Base-by-base conservation (phyloP, 2,113 vertebrate genomes). In the Oreochromis niloticus region DNA sequence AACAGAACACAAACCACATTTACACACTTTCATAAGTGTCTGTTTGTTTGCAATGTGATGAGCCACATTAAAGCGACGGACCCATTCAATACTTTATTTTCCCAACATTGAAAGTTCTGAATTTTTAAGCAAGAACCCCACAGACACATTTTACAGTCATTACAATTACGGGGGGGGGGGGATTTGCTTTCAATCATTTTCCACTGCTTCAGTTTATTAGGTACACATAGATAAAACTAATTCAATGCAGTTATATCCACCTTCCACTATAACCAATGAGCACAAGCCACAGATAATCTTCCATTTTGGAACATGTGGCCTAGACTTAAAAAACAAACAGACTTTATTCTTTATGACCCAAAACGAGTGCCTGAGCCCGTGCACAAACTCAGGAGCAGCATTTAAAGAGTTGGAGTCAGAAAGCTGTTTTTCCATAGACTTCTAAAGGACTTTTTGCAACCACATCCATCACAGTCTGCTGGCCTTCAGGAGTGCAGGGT, bases 351-450 rank as follows among this genome's bases (percentile, higher is more conserved):
- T 63, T 2, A 7, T 63, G 59, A 63, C 17, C 9, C 30, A 6
- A 36, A 0, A 36, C 9, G 17, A 63, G 59, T 63, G 0, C n/a
- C 59, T 66, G 32, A 66, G 61, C 1, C 6, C 2, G 17, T 36
- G 61, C 61, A 66, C 17, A 66, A 66, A 36, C 61, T 36, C 61
- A 36, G 59, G 36, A 66, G 61, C 0, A n/a, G 1, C 61, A n/a
- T 63, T n/a, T 63, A 36, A 36, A 36, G 32, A 63, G 27, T 2
- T 59, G 0, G 27, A 32, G 59, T 0, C 59, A n/a, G 17, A 63
- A 63, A n/a, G 32, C 17, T 2, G 17, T 63, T 66, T n/a, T 34
- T 36, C 0, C 32, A 12, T 36, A 66, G 61, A 66, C 61, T 66
- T 36, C 17, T 19, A 63, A 63, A 36, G 6, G 59, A 63, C 59